These are phyloP conservation scores for Papilio protenor DNA, from an alignment of 2,888 invertebrate species.

Conservation along the genomic window DNA sequence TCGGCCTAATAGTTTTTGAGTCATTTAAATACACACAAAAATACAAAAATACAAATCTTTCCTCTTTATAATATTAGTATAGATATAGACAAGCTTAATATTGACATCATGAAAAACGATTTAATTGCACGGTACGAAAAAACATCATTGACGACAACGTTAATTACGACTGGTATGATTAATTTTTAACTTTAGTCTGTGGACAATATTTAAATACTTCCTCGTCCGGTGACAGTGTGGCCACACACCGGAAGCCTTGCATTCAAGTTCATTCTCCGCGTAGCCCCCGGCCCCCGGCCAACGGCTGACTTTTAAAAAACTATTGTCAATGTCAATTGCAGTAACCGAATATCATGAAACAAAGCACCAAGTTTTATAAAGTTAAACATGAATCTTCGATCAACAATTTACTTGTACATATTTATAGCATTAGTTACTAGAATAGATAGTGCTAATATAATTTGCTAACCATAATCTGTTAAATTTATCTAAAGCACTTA, in stretches of 20 bases:
- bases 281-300: slow-evolving; percentile 7
- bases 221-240: slow-evolving; percentile 2
- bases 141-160: no score
- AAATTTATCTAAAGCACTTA: no score
- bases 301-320: slow-evolving; percentile 22
- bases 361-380: slow-evolving; percentile 2
- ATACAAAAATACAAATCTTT: no score
- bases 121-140: no score
- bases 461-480: no score
- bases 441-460: background rate
- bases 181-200: background rate
- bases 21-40: no score
- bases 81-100: no score
- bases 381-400: background rate
- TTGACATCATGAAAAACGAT: no score
- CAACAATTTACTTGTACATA: background rate
- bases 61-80: no score
- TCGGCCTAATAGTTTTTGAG: no score
- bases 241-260: slow-evolving; percentile 4
- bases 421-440: background rate
- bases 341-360: slow-evolving; percentile 41
- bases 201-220: background rate
- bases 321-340: slow-evolving; percentile 53
- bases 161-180: background rate
- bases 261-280: slow-evolving; percentile 13